These are phyloP conservation scores for Morone chrysops DNA, from an alignment of 2,113 vertebrate species.

Conservation along the genomic window DNA sequence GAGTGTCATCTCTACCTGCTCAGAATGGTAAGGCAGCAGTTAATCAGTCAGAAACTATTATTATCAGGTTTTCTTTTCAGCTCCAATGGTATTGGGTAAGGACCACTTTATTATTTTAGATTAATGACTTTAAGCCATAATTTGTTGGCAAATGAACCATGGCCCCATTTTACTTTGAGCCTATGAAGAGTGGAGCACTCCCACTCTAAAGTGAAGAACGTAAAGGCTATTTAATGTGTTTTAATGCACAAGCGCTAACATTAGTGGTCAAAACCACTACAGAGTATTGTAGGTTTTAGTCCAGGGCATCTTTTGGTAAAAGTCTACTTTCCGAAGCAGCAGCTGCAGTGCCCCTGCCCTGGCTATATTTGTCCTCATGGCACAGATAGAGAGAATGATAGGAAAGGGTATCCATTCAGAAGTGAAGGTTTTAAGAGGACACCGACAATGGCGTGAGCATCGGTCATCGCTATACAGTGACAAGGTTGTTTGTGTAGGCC, in stretches of 20 bases:
- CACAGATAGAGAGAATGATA: constrained; percentile 67
- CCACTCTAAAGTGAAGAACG: not conserved
- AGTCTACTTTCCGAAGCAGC: constrained; percentile 41
- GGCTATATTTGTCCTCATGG: constrained; percentile 75
- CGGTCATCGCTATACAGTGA: constrained; percentile 65
- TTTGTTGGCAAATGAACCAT: not conserved
- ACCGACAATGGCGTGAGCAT: constrained; percentile 66
- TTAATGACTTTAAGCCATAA: not conserved
- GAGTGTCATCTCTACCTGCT: constrained; percentile 89
- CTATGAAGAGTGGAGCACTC: not conserved
- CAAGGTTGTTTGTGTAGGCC: constrained; percentile 69
- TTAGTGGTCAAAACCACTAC: constrained; percentile 1
- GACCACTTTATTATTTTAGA: not conserved
- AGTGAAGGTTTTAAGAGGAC: constrained; percentile 73
- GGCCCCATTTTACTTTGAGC: not conserved
- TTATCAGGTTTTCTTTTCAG: not conserved
- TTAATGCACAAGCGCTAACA: not conserved
- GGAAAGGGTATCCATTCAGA: constrained; percentile 69
- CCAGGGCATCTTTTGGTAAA: constrained; percentile 24
- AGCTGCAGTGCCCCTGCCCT: constrained; percentile 52
- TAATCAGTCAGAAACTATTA: not conserved
- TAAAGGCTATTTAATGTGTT: constrained; percentile 8
- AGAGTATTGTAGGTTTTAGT: constrained; percentile 21
- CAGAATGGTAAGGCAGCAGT: constrained; percentile 89
- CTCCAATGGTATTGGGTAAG: not conserved